A percentile compares a stretch with the other conserved stretches of the same genome.
Conservation (phyloP, 2,113 vertebrate species). For the Sclerurus mexicanus region DNA sequence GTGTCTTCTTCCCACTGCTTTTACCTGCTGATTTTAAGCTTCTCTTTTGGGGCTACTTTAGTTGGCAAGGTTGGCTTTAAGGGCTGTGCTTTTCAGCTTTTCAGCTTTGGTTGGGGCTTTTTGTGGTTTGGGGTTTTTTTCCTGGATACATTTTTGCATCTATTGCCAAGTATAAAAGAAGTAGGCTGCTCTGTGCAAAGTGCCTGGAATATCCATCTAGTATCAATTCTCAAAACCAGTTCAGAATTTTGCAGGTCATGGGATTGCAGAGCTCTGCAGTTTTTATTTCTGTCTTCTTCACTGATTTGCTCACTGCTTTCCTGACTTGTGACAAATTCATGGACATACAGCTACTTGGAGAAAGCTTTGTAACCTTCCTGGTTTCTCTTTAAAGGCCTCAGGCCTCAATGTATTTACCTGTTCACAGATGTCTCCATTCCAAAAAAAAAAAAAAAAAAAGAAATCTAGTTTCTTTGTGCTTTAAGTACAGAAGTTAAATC, state of each 20-base stretch:
- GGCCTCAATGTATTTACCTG: background rate
- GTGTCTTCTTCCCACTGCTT: background rate
- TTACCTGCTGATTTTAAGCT: background rate
- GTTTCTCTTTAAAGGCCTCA: background rate
- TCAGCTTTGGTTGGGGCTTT: background rate
- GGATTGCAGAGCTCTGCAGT: background rate
- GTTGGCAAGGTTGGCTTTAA: background rate
- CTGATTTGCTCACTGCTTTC: background rate
- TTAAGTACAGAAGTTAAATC: background rate
- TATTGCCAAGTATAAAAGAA: background rate
- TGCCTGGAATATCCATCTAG: background rate
- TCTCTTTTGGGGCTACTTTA: background rate
- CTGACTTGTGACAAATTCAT: background rate
- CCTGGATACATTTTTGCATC: background rate
- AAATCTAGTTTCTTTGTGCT: background rate
- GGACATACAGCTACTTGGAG: background rate
- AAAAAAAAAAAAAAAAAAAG: background rate
- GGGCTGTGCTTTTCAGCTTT: background rate
- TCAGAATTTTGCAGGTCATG: background rate
- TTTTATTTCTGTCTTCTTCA: background rate
- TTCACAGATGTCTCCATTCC: accelerated
- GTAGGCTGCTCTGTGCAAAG: background rate
- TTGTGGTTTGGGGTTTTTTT: background rate
- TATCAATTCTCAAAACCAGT: background rate
- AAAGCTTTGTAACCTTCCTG: background rate